phyloP scores from a whole-genome alignment of 1,140 invertebrate genomes.

The honey bee (Apis mellifera) region DNA sequence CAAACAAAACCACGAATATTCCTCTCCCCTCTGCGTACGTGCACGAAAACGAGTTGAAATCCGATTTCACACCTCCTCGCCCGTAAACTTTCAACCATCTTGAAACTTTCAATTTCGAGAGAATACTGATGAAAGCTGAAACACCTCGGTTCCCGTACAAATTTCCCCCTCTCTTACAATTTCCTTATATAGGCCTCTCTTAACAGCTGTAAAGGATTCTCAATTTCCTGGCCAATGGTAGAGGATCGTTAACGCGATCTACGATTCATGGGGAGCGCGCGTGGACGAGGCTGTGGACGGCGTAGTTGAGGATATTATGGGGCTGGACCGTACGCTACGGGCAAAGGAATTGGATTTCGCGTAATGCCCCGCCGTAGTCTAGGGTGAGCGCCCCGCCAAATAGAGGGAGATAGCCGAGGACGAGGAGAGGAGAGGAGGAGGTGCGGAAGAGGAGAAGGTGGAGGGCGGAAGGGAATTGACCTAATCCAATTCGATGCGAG shows the following conservation, averaged over 20 bases:
- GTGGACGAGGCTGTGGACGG: constrained; percentile 33
- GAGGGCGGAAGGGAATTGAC: constrained; percentile 58
- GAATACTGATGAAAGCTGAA: background rate
- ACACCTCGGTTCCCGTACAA: background rate
- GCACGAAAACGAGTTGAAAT: too few species aligned
- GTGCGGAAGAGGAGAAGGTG: constrained; percentile 38
- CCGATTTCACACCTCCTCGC: too few species aligned
- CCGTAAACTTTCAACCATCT: too few species aligned
- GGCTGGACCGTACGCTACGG: constrained; percentile 46
- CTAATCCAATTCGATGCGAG: constrained; percentile 70
- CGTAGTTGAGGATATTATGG: constrained; percentile 60
- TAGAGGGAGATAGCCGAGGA: constrained; percentile 47
- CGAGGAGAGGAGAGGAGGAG: background rate
- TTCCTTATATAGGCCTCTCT: background rate
- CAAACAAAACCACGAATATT: too few species aligned
- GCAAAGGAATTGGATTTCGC: constrained; percentile 69
- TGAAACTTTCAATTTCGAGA: background rate
- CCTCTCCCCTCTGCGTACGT: too few species aligned
- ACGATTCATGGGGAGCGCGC: constrained; percentile 2
- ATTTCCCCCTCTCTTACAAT: background rate
- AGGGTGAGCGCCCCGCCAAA: constrained; percentile 22
- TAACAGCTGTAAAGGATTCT: constrained; percentile 3
- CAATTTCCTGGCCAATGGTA: constrained; percentile 13
- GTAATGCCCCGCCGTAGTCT: constrained; percentile 53
- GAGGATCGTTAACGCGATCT: constrained; percentile 40